Percentiles rank a stretch among this genome's conserved stretches.
Conservation (phyloP, 2,888 invertebrate species). For the Lycophotia porphyrea region DNA sequence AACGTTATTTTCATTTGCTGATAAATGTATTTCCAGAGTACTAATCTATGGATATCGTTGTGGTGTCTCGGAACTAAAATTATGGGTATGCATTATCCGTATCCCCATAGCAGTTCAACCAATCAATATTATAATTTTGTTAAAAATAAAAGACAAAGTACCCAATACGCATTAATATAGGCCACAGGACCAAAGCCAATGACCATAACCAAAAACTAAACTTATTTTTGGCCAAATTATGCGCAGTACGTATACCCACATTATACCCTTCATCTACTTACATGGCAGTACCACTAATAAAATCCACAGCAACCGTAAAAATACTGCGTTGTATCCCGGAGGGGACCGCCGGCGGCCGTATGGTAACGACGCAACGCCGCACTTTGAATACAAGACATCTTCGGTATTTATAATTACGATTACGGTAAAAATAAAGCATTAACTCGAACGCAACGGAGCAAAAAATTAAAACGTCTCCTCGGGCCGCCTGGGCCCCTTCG, state of each 20-base stretch:
- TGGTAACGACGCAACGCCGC: slow-evolving; percentile 51
- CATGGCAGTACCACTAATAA: neutral
- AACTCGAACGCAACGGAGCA: slow-evolving; percentile 79
- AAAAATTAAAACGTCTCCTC: slow-evolving; percentile 84
- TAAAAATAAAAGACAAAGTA: neutral
- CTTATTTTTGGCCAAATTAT: neutral
- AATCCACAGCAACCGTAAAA: slow-evolving; percentile 25
- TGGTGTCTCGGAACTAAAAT: neutral
- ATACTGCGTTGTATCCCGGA: slow-evolving; percentile 11
- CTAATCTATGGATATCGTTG: no score
- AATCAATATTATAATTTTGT: neutral
- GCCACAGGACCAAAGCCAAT: neutral
- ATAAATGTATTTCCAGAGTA: neutral
- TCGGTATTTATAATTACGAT: slow-evolving; percentile 84
- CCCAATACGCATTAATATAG: neutral
- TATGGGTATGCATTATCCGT: neutral
- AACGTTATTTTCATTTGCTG: neutral
- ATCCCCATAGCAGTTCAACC: neutral
- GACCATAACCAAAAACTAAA: neutral
- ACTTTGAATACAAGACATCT: slow-evolving; percentile 71
- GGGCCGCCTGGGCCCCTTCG: slow-evolving; percentile 47
- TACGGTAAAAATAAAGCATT: slow-evolving; percentile 82
- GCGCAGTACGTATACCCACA: no score
- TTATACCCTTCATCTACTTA: neutral
- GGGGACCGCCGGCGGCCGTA: slow-evolving; percentile 42